Evolutionary conservation across 2,888 invertebrate genomes (phyloP).

Genomic region (Apodemia mormo): DNA sequence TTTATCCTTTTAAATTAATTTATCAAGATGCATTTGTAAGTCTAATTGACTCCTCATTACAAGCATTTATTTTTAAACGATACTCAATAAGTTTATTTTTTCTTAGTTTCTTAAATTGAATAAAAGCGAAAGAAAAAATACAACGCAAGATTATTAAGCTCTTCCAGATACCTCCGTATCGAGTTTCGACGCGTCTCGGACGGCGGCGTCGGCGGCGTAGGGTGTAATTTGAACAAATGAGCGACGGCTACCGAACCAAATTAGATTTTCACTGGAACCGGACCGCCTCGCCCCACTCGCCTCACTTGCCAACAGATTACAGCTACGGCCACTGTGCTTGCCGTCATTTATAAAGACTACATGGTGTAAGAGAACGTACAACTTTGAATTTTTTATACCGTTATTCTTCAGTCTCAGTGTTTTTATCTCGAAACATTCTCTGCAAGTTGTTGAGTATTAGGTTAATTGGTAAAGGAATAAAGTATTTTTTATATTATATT

Average conservation of each 20-base stretch:
- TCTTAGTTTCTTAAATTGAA: not conserved
- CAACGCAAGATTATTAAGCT: not conserved
- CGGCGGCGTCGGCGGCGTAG: slow-evolving; percentile 37
- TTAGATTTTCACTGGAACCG: slow-evolving; percentile 77
- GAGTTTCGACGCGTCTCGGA: slow-evolving; percentile 33
- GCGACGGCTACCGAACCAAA: slow-evolving; percentile 83
- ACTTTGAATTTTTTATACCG: slow-evolving; percentile 25
- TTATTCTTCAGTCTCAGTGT: not conserved
- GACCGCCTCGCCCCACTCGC: slow-evolving; percentile 42
- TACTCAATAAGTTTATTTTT: too few relatives aligned
- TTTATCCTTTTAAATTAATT: too few relatives aligned
- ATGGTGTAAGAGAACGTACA: slow-evolving; percentile 29
- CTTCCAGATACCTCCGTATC: slow-evolving; percentile 24
- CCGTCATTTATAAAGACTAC: slow-evolving; percentile 51
- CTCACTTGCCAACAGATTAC: slow-evolving; percentile 57
- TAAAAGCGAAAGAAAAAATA: not conserved
- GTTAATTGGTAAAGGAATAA: too few relatives aligned
- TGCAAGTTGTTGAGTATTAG: too few relatives aligned
- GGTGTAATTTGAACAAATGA: slow-evolving; percentile 85
- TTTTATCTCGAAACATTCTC: not conserved
- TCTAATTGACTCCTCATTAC: too few relatives aligned
- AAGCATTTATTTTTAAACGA: too few relatives aligned
- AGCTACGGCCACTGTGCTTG: slow-evolving; percentile 45
- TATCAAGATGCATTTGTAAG: too few relatives aligned
- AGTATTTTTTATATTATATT: too few relatives aligned